A percentile compares a stretch with the other conserved stretches of the same genome.
phyloP scores from a whole-genome alignment of 1,140 invertebrate species.

The Drosophila kurseongensis region DNA sequence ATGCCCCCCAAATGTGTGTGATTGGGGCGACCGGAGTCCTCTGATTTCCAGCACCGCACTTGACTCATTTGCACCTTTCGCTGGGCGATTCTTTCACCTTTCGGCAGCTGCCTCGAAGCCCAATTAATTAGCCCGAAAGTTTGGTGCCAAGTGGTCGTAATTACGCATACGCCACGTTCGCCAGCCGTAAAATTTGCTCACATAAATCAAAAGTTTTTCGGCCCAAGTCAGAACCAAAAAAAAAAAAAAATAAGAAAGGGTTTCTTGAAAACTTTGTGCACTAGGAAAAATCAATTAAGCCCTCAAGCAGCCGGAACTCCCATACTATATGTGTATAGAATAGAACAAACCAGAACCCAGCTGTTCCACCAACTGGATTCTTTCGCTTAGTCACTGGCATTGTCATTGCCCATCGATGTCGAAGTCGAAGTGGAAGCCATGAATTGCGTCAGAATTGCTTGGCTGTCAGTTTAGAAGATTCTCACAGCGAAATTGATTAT shows the following conservation, averaged over 20 bases:
- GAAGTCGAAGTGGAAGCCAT: slow-evolving; percentile 6
- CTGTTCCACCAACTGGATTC: slow-evolving; percentile 35
- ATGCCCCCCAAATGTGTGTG: slow-evolving; percentile 42
- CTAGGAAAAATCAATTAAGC: slow-evolving; percentile 63
- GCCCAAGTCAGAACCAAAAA: slow-evolving; percentile 2
- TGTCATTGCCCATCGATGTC: slow-evolving; percentile 25
- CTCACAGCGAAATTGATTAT: slow-evolving; percentile 51
- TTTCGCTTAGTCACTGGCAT: slow-evolving; percentile 48
- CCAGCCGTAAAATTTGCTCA: slow-evolving; percentile 59
- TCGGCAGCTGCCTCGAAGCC: slow-evolving; percentile 54
- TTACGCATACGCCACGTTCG: slow-evolving; percentile 60
- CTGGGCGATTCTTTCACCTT: slow-evolving; percentile 57
- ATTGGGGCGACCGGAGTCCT: slow-evolving; percentile 32
- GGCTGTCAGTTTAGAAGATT: slow-evolving; percentile 29
- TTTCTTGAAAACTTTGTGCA: slow-evolving; percentile 34
- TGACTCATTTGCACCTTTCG: slow-evolving; percentile 58
- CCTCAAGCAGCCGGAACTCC: slow-evolving; percentile 24
- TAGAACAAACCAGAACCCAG: slow-evolving; percentile 6
- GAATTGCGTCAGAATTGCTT: slow-evolving; percentile 36
- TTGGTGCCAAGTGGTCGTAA: slow-evolving; percentile 52
- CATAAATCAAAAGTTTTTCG: slow-evolving; percentile 66
- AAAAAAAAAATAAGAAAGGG: slow-evolving; percentile 3
- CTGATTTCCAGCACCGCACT: slow-evolving; percentile 37
- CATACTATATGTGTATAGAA: not conserved
- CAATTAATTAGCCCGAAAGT: slow-evolving; percentile 73